phyloP scores from a whole-genome alignment of 2,797 vertebrate genomes.

The Sebastes diploproa region DNA sequence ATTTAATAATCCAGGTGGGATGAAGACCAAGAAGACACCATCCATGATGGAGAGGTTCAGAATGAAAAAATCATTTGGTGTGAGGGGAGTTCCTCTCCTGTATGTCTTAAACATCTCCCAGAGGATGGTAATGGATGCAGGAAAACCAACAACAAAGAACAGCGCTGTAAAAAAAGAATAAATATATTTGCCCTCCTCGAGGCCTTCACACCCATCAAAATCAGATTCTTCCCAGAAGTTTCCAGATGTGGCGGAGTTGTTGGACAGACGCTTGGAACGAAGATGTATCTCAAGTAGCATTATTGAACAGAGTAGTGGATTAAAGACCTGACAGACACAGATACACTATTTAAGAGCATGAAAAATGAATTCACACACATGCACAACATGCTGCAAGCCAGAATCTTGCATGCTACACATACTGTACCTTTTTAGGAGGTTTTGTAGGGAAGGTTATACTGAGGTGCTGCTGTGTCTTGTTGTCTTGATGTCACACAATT shows the following conservation, averaged over 20 bases:
- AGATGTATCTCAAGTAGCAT: background rate
- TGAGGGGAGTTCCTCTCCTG: constrained; percentile 11
- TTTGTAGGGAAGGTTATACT: background rate
- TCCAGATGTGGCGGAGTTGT: background rate
- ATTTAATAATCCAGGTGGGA: constrained; percentile 43
- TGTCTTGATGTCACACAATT: background rate
- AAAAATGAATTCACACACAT: background rate
- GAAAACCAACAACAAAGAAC: constrained; percentile 56
- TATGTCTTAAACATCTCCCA: constrained; percentile 47
- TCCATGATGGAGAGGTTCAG: constrained; percentile 68
- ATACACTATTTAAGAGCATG: background rate
- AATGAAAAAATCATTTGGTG: constrained; percentile 59
- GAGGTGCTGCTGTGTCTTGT: background rate
- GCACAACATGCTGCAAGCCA: background rate
- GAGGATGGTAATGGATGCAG: constrained; percentile 51
- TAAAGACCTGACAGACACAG: constrained; percentile 13
- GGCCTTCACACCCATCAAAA: accelerated
- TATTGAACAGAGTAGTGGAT: background rate
- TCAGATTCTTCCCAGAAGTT: accelerated
- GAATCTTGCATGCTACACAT: background rate
- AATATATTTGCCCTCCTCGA: accelerated
- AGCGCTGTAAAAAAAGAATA: background rate
- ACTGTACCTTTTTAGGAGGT: constrained; percentile 14
- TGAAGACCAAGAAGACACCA: constrained; percentile 35
- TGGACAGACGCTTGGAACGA: background rate